Evolutionary conservation across 1,140 invertebrate species (phyloP).

Genomic region (Zaprionus gabonicus): DNA sequence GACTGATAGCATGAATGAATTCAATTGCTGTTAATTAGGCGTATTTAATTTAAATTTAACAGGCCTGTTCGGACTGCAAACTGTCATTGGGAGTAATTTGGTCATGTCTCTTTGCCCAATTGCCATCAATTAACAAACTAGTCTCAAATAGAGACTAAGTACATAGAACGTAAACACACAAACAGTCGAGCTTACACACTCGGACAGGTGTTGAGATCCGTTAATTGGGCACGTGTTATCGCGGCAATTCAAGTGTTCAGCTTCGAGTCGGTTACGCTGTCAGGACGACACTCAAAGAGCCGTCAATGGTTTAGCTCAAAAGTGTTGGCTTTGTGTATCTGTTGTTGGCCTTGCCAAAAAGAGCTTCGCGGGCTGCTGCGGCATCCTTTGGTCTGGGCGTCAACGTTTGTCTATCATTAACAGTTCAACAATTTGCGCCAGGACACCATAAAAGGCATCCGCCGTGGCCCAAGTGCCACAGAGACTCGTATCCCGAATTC

Average conservation of each 20-base stretch:
- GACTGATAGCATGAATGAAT: constrained; percentile 41
- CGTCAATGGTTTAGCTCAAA: constrained; percentile 22
- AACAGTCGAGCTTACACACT: background rate
- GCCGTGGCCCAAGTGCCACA: background rate
- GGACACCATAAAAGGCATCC: constrained; percentile 43
- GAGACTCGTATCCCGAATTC: background rate
- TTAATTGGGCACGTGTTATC: constrained; percentile 72
- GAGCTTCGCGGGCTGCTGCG: constrained; percentile 11
- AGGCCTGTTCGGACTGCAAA: constrained; percentile 25
- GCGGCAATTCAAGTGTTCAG: constrained; percentile 31
- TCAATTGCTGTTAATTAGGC: constrained; percentile 59
- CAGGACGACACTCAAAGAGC: constrained; percentile 7
- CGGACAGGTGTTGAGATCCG: constrained; percentile 47
- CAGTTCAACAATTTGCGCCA: constrained; percentile 64
- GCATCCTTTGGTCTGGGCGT: constrained; percentile 13
- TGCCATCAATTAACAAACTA: constrained; percentile 47
- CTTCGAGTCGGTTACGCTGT: constrained; percentile 10
- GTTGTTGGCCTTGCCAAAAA: constrained; percentile 43
- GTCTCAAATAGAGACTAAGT: constrained; percentile 23
- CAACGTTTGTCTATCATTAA: constrained; percentile 76
- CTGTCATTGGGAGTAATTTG: constrained; percentile 46
- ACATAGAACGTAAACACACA: background rate
- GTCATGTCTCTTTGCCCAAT: constrained; percentile 26
- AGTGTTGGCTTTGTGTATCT: constrained; percentile 20
- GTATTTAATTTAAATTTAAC: constrained; percentile 65